A percentile compares a stretch with the other conserved stretches of the same genome.
Conservation (phyloP, 2,113 vertebrate genomes). For the Xenopus tropicalis region UCB_Xtro_10.0 CM004451.2:86337501-86338000, state of each 20-base stretch:
- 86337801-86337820: slow-evolving; percentile 72
- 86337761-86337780: neutral
- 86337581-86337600: too few species aligned
- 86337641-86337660: too few species aligned
- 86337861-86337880: slow-evolving; percentile 66
- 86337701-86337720: too few species aligned
- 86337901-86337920: slow-evolving; percentile 75
- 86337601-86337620: too few species aligned
- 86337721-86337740: too few species aligned
- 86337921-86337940: slow-evolving; percentile 85
- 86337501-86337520: too few species aligned
- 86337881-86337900: slow-evolving; percentile 86
- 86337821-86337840: slow-evolving; percentile 88
- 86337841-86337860: slow-evolving; percentile 95
- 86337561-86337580: too few species aligned
- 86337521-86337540: too few species aligned
- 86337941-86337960: slow-evolving; percentile 85
- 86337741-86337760: neutral
- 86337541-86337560: too few species aligned
- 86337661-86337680: too few species aligned
- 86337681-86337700: too few species aligned
- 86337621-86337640: too few species aligned
- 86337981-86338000: slow-evolving; percentile 27
- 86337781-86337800: slow-evolving; percentile 90
- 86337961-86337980: neutral